phyloP scores from a whole-genome alignment of 2,888 invertebrate genomes.

The Nomada fucata region DNA sequence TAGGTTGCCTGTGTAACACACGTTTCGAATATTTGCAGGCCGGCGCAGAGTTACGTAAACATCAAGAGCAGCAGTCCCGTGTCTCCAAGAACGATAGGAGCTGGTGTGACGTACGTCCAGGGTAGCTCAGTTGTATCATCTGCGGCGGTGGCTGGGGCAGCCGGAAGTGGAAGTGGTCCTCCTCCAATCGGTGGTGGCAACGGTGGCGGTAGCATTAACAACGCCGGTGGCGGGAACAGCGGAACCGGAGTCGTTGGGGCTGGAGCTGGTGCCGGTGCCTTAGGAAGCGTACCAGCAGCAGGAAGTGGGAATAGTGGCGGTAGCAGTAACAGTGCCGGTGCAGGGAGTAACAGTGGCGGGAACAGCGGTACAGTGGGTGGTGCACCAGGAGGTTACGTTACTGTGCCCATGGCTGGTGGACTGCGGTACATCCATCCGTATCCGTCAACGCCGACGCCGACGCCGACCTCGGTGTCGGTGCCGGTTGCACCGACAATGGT shows the following conservation, averaged over 20 bases:
- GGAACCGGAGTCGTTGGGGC: constrained; percentile 44
- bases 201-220: constrained; percentile 45
- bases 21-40: constrained; percentile 72
- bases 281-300: constrained; percentile 40
- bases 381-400: constrained; percentile 69
- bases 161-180: constrained; percentile 54
- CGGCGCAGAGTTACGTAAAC: constrained; percentile 82
- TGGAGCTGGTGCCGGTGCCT: constrained; percentile 56
- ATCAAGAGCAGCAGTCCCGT: constrained; percentile 82
- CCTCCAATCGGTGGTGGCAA: constrained; percentile 57
- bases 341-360: constrained; percentile 72
- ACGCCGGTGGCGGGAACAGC: constrained; percentile 52
- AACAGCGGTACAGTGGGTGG: constrained; percentile 74
- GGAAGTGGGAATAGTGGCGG: constrained; percentile 59
- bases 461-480: constrained; percentile 73
- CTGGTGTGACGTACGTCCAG: constrained; percentile 77
- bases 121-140: constrained; percentile 72
- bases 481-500: constrained; percentile 64
- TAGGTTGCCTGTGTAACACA: neutral
- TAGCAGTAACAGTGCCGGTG: constrained; percentile 50
- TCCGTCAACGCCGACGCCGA: constrained; percentile 81
- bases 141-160: constrained; percentile 58
- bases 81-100: constrained; percentile 81
- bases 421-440: constrained; percentile 82
- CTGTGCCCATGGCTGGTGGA: constrained; percentile 85